Evolutionary conservation across 2,113 vertebrate species (phyloP).

Genomic region (Plectropomus leopardus): DNA sequence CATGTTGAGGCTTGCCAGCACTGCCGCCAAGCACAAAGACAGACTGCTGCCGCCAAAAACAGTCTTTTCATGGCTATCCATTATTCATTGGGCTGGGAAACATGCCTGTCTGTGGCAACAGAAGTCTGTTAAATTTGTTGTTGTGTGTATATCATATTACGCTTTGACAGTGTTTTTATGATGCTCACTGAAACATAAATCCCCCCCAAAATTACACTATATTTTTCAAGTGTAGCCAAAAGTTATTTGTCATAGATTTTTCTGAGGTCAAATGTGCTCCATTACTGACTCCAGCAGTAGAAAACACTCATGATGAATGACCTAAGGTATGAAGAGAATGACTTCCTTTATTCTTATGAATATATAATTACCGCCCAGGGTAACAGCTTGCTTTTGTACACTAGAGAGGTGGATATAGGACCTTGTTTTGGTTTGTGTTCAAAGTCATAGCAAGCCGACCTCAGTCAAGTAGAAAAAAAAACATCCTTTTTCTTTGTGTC

Average conservation of each 20-base stretch:
- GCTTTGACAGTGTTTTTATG: constrained; percentile 19
- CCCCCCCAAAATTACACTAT: neutral
- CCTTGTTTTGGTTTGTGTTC: constrained; percentile 29
- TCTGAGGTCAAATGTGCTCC: neutral
- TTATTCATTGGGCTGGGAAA: constrained; percentile 51
- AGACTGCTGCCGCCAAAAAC: constrained; percentile 51
- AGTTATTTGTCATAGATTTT: neutral
- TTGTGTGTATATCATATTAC: neutral
- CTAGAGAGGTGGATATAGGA: constrained; percentile 15
- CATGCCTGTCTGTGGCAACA: constrained; percentile 10
- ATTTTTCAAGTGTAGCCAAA: neutral
- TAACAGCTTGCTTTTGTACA: constrained; percentile 21
- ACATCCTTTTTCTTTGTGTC: constrained; percentile 2
- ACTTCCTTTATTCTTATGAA: constrained; percentile 31
- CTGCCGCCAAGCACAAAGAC: constrained; percentile 38
- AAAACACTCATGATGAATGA: constrained; percentile 31
- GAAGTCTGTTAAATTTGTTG: constrained; percentile 28
- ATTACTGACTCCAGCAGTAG: constrained; percentile 1
- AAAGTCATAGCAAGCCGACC: constrained; percentile 41
- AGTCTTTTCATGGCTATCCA: constrained; percentile 45
- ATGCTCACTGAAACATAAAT: constrained; percentile 3
- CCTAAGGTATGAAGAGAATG: constrained; percentile 24
- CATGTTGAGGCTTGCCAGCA: constrained; percentile 27
- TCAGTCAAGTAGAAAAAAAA: constrained; percentile 21
- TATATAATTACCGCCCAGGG: constrained; percentile 18